phyloP scores from a whole-genome alignment of 2,113 vertebrate genomes.

The Megalops atlanticus region DNA sequence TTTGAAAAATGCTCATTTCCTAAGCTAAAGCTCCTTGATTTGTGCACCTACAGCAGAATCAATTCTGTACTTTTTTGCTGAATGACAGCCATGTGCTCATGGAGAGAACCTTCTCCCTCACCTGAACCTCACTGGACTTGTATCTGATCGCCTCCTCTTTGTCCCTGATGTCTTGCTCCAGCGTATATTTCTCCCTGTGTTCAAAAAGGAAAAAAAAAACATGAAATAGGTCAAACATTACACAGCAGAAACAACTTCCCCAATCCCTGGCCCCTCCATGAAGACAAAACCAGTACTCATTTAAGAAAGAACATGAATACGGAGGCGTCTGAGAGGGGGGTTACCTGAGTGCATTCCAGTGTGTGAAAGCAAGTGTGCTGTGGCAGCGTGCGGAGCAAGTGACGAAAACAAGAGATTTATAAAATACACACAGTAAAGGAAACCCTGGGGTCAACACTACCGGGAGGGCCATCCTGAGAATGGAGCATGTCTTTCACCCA shows the following conservation, averaged over 20 bases:
- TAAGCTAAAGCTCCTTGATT: background rate
- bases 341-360: constrained; percentile 71
- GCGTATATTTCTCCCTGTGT: constrained; percentile 86
- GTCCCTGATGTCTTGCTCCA: constrained; percentile 95
- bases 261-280: background rate
- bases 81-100: background rate
- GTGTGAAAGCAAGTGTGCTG: constrained; percentile 69
- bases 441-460: constrained; percentile 23
- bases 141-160: constrained; percentile 91
- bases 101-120: constrained; percentile 51
- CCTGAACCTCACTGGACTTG: constrained; percentile 92
- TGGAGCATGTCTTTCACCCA: constrained; percentile 28
- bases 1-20: too few relatives aligned
- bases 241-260: background rate
- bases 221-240: constrained; percentile 12
- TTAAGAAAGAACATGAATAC: background rate
- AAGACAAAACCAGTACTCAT: background rate
- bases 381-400: constrained; percentile 67
- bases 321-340: constrained; percentile 20
- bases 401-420: constrained; percentile 63
- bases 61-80: background rate
- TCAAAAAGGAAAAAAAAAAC: constrained; percentile 22
- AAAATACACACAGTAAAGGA: constrained; percentile 62
- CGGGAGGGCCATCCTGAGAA: background rate
- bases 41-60: background rate